Percentiles rank a stretch among this genome's conserved stretches.
Evolutionary conservation across 2,888 invertebrate species (phyloP).

Genomic region (Theretra japonica): DNA sequence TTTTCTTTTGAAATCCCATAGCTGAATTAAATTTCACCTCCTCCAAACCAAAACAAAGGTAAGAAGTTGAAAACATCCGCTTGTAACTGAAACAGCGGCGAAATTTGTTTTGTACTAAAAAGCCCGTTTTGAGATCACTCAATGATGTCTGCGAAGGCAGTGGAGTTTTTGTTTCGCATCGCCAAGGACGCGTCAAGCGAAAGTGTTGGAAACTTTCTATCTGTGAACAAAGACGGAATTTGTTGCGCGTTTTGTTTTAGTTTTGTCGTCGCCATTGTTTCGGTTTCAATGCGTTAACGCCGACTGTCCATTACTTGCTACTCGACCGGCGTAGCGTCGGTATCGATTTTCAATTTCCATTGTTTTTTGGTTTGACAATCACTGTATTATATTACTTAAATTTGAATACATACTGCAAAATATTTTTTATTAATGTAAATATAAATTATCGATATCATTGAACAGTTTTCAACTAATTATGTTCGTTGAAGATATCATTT

Average conservation of each 20-base stretch:
- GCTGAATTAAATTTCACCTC: neutral
- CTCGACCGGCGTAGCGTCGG: neutral
- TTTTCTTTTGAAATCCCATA: too few relatives aligned
- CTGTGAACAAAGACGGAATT: constrained; percentile 24
- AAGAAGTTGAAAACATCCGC: neutral
- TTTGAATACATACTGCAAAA: too few relatives aligned
- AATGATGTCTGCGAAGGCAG: constrained; percentile 15
- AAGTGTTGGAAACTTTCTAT: constrained; percentile 24
- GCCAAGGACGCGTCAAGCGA: constrained; percentile 26
- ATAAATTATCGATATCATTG: too few relatives aligned
- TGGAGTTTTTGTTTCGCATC: constrained; percentile 23
- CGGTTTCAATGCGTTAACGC: constrained; percentile 12
- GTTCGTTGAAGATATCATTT: too few relatives aligned
- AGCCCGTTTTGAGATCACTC: constrained; percentile 22
- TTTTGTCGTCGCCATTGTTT: constrained; percentile 21
- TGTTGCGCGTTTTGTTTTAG: constrained; percentile 20
- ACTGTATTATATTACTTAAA: too few relatives aligned
- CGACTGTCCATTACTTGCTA: constrained; percentile 16
- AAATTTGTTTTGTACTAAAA: constrained; percentile 24
- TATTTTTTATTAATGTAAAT: too few relatives aligned
- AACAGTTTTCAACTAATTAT: too few relatives aligned
- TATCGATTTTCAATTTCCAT: neutral
- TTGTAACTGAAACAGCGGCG: too few relatives aligned
- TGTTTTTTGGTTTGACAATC: too few relatives aligned
- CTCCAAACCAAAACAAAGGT: neutral